phyloP scores from a whole-genome alignment of 2,113 vertebrate genomes.

The Carassius gibelio region DNA sequence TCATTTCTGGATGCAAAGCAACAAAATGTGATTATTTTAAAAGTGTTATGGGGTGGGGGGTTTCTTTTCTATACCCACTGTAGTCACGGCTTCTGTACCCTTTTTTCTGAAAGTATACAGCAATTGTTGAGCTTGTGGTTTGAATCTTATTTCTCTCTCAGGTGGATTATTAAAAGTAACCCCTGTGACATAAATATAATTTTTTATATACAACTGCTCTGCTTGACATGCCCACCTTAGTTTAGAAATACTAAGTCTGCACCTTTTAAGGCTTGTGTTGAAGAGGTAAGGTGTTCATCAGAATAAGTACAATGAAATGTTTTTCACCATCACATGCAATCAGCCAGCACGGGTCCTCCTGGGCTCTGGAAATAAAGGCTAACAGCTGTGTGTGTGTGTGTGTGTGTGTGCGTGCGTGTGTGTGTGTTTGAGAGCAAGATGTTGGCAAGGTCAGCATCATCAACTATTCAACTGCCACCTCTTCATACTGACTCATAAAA shows the following conservation, averaged over 20 bases:
- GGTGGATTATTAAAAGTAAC: not conserved
- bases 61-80: no score
- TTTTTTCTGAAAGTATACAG: not conserved
- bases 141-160: not conserved
- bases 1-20: no score
- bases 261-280: not conserved
- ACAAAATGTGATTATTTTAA: no score
- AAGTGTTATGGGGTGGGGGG: no score
- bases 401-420: no score
- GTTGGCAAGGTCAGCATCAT: conserved; percentile 57
- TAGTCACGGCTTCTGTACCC: no score
- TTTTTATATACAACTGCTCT: not conserved
- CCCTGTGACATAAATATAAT: not conserved
- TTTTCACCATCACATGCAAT: conserved; percentile 43
- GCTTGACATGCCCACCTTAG: no score
- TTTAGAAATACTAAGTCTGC: not conserved
- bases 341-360: conserved; percentile 40
- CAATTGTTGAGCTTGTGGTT: not conserved
- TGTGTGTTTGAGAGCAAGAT: not conserved
- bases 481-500: conserved; percentile 35
- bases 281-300: conserved; percentile 23
- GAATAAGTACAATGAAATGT: not conserved
- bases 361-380: conserved; percentile 38
- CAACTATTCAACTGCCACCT: conserved; percentile 50
- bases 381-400: no score